Conservation (phyloP, 2,888 invertebrate species). For the Idaea dimidiata region DNA sequence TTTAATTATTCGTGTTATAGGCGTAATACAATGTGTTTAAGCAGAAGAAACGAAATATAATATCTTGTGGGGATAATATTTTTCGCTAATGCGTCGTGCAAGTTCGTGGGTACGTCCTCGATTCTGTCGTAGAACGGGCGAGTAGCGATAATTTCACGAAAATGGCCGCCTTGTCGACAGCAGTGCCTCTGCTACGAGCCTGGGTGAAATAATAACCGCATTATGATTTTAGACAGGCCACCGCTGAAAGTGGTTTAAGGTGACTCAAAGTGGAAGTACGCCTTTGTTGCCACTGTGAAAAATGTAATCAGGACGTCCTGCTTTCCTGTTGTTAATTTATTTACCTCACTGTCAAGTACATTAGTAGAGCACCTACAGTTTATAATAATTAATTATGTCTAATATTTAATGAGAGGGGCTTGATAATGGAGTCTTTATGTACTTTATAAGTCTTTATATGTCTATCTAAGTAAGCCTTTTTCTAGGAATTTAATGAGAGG, state of each 20-base stretch:
- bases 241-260: slow-evolving; percentile 69
- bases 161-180: slow-evolving; percentile 75
- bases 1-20: too few relatives aligned
- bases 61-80: slow-evolving; percentile 59
- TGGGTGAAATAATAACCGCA: slow-evolving; percentile 75
- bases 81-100: slow-evolving; percentile 59
- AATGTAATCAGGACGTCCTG: slow-evolving; percentile 53
- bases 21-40: slow-evolving; percentile 12
- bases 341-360: slow-evolving; percentile 27
- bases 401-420: background rate
- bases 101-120: slow-evolving; percentile 64
- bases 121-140: slow-evolving; percentile 60
- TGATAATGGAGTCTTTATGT: background rate
- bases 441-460: too few relatives aligned
- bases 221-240: slow-evolving; percentile 72
- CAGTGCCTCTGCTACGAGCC: slow-evolving; percentile 65
- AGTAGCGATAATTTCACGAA: slow-evolving; percentile 75
- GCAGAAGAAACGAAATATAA: slow-evolving; percentile 33
- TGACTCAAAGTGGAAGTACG: slow-evolving; percentile 57
- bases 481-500: background rate
- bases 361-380: slow-evolving; percentile 10
- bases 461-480: background rate
- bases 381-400: slow-evolving; percentile 3
- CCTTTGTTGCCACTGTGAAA: slow-evolving; percentile 52
- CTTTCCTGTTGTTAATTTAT: slow-evolving; percentile 45